Conservation (phyloP, 2,113 vertebrate genomes). For the Stercorarius parasiticus region DNA sequence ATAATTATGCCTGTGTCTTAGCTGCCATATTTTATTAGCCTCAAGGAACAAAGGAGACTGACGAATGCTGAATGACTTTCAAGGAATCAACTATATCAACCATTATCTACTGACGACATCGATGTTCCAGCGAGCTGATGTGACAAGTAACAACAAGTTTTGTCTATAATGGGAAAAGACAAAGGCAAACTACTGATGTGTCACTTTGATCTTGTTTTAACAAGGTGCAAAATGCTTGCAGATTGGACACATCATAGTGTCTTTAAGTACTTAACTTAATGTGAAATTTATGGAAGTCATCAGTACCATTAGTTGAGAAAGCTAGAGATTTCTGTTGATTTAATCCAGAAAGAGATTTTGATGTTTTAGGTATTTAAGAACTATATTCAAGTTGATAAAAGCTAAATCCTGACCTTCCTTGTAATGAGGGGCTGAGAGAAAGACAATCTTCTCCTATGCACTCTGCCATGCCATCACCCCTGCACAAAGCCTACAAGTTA, state of each 20-base stretch:
- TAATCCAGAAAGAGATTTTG: not conserved
- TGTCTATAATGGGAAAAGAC: not conserved
- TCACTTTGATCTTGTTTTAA: slow-evolving; percentile 5
- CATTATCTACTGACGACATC: not conserved
- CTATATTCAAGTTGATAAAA: not conserved
- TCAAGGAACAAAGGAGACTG: not conserved
- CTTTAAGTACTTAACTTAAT: not conserved
- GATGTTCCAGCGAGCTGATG: not conserved
- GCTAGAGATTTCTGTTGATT: not conserved
- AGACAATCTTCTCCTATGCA: not conserved
- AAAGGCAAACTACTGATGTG: not conserved
- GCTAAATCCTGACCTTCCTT: not conserved
- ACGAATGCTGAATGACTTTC: slow-evolving; percentile 1
- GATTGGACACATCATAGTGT: not conserved
- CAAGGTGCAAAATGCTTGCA: not conserved
- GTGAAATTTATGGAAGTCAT: not conserved
- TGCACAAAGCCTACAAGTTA: not conserved
- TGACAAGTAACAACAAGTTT: not conserved
- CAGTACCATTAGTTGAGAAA: not conserved
- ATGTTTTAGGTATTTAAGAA: not conserved
- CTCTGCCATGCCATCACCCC: not conserved
- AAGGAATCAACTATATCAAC: not conserved
- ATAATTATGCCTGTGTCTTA: slow-evolving; percentile 16
- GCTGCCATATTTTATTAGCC: not conserved
- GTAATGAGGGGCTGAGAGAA: not conserved